Conservation (phyloP, 2,113 vertebrate species). For the Cettia cetti region DNA sequence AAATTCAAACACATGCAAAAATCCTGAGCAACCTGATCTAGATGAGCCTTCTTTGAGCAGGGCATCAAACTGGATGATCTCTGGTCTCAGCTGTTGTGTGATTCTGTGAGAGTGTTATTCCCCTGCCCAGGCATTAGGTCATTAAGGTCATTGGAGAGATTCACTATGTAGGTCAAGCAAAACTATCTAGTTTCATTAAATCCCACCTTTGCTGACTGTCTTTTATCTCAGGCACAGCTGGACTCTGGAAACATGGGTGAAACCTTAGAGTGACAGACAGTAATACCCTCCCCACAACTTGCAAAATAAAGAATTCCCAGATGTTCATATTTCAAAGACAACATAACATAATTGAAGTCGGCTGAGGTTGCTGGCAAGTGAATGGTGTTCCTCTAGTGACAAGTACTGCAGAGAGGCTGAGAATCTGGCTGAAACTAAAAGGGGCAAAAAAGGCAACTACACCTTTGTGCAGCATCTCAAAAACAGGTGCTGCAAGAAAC, state of each 20-base stretch:
- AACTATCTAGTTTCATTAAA: neutral
- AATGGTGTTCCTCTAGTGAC: neutral
- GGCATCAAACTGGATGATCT: neutral
- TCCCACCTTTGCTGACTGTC: neutral
- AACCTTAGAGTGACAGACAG: neutral
- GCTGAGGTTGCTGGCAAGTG: neutral
- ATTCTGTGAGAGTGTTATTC: neutral
- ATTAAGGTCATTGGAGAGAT: neutral
- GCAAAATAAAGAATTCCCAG: neutral
- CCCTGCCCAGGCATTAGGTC: neutral
- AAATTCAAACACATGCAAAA: neutral
- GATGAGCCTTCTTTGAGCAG: neutral
- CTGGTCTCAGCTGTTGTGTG: neutral
- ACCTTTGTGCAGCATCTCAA: neutral
- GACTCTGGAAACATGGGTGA: neutral
- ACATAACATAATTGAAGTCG: neutral
- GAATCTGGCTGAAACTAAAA: neutral
- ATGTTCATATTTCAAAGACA: neutral
- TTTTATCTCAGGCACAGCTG: neutral
- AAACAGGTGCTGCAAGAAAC: neutral
- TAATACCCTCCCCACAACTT: neutral
- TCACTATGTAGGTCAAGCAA: neutral
- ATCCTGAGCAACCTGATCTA: neutral
- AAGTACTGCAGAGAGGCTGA: neutral
- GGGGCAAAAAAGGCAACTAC: neutral